A percentile compares a stretch with the other conserved stretches of the same genome.
Conservation (phyloP, 2,888 invertebrate genomes). For the Drosophila lacicola region DNA sequence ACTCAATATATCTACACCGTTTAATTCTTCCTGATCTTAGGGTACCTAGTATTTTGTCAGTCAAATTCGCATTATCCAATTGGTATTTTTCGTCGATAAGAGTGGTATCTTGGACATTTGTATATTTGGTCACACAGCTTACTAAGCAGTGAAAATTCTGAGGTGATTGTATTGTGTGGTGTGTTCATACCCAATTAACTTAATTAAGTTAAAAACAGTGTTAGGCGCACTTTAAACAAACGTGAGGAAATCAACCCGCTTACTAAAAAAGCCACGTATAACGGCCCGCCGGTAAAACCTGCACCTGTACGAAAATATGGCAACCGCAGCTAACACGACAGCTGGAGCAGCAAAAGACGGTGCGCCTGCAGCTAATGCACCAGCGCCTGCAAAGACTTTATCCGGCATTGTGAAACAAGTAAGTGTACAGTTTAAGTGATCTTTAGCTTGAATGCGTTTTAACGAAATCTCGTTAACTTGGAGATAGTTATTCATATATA, state of each 20-base stretch:
- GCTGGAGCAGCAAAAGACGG: conserved; percentile 80
- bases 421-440: conserved; percentile 49
- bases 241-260: conserved; percentile 67
- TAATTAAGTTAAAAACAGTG: conserved; percentile 72
- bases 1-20: conserved; percentile 14
- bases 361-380: conserved; percentile 65
- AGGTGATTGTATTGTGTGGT: conserved; percentile 65
- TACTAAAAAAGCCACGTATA: conserved; percentile 57
- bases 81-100: conserved; percentile 20
- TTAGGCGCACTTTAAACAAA: conserved; percentile 68
- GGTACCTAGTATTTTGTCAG: conserved; percentile 24
- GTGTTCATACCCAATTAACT: conserved; percentile 75
- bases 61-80: conserved; percentile 1
- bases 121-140: conserved; percentile 45
- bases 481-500: conserved; percentile 8
- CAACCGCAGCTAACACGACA: conserved; percentile 79
- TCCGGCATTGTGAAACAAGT: conserved; percentile 85
- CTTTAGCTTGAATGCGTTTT: neutral
- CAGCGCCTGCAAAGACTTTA: conserved; percentile 71
- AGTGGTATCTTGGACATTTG: conserved; percentile 17
- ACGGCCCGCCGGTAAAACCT: conserved; percentile 74
- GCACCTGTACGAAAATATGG: conserved; percentile 75
- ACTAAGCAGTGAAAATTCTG: conserved; percentile 62
- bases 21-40: conserved; percentile 1
- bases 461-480: neutral